Conservation (phyloP, 1,140 invertebrate species). For the Zaprionus ornatus region DNA sequence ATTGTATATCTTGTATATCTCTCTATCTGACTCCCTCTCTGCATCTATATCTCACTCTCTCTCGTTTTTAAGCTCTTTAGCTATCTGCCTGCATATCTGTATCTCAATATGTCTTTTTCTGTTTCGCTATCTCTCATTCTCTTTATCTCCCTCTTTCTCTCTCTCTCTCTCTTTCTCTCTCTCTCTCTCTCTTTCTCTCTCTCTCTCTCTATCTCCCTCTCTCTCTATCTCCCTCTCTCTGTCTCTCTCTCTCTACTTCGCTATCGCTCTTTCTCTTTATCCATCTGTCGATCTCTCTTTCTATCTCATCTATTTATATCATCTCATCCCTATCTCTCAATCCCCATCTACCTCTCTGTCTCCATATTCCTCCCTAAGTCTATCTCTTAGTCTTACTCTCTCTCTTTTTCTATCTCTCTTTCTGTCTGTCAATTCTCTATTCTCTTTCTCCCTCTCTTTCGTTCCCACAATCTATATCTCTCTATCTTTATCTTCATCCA, state of each 20-base stretch:
- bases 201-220: not conserved
- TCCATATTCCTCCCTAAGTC: not conserved
- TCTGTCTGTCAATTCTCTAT: too few relatives aligned
- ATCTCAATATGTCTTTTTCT: too few relatives aligned
- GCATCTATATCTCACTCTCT: not conserved
- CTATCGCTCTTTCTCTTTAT: too few relatives aligned
- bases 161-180: not conserved
- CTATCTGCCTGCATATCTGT: too few relatives aligned
- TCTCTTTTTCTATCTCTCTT: too few relatives aligned
- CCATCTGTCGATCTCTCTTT: not conserved
- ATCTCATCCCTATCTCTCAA: not conserved
- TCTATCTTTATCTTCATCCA: not conserved
- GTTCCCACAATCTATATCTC: not conserved
- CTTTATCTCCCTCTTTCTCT: not conserved
- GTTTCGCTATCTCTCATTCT: not conserved
- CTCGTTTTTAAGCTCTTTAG: too few relatives aligned
- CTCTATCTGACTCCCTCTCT: not conserved
- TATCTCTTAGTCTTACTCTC: not conserved
- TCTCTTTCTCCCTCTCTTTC: not conserved
- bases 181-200: not conserved
- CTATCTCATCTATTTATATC: too few relatives aligned
- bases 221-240: not conserved
- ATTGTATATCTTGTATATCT: not conserved
- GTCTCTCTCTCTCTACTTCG: not conserved
- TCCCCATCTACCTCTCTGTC: not conserved